Evolutionary conservation across 1,140 invertebrate genomes (phyloP).

Genomic region (Parapsyche elsis): DNA sequence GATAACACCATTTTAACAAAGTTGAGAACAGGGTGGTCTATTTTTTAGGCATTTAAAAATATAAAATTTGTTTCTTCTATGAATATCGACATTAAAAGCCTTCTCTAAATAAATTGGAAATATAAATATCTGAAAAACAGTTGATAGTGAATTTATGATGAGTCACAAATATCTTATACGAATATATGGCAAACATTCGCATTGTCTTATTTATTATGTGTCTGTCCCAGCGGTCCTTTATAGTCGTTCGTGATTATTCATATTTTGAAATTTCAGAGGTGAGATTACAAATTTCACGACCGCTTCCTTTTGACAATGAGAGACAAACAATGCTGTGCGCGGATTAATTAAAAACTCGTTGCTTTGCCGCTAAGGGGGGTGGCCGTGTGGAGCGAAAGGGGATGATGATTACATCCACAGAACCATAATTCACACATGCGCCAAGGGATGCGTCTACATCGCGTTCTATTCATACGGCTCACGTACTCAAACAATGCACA

Average conservation of each 20-base stretch:
- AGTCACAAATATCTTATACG: neutral
- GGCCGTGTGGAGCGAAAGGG: neutral
- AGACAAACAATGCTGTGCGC: conserved; percentile 53
- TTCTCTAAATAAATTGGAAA: too few relatives aligned
- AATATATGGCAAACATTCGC: neutral
- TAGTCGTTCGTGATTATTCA: conserved; percentile 31
- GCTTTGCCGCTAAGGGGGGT: conserved; percentile 39
- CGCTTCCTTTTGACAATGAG: conserved; percentile 53
- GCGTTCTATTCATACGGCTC: neutral
- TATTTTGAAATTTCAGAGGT: conserved; percentile 50
- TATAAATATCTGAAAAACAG: too few relatives aligned
- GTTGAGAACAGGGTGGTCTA: too few relatives aligned
- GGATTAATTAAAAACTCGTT: conserved; percentile 56
- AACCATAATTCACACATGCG: conserved; percentile 48
- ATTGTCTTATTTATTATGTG: neutral
- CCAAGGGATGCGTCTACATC: neutral
- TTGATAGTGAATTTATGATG: too few relatives aligned
- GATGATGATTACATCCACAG: conserved; percentile 53
- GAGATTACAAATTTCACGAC: conserved; percentile 48
- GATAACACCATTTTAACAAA: too few relatives aligned
- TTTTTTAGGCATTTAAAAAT: too few relatives aligned
- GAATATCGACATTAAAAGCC: too few relatives aligned
- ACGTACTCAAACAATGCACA: neutral
- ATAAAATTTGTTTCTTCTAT: too few relatives aligned
- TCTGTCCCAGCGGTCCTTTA: conserved; percentile 18